Evolutionary conservation across 2,888 invertebrate genomes (phyloP), one percentile per base, ranked within the genome.

Genomic region (Iphiclides podalirius): DNA sequence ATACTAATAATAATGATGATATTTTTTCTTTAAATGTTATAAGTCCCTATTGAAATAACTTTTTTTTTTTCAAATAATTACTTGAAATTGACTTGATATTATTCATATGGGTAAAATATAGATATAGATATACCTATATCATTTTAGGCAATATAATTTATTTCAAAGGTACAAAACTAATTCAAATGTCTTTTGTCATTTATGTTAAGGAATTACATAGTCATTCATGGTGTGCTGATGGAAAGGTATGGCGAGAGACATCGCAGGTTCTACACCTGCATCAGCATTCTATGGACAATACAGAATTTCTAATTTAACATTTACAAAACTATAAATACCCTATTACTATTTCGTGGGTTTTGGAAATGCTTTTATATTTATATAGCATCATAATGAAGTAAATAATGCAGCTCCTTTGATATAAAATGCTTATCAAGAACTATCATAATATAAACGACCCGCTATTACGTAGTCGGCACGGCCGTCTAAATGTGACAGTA

Each of bases 211-310:
- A 64, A 73, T 79, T 81, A 81, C 80, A 75, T 78, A 72, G 72
- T 72, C 69, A 61, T 71, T 67, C 72, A 74, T 53, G 65, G 79
- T 61, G 59, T 67, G 75, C 58, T 69, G 75, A 60, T 66, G 63
- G 55, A 68, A 57, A 60, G 73, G 67, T 62, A 75, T 67, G 67
- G 67, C 63, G 69, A 75, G 65, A 60, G 76, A 72, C 76, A 75
- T 71, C 75, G 67, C 58, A 64, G 73, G 69, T 70, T 66, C 67
- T 67, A 75, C 46, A 68, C 71, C 72, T 64, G 70, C 61, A 62
- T 79, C 79, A 59, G 72, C 68, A 67, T 59, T 79, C 80, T 81
- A 80, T 66, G 80, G 76, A 81, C 79, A 81, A 79, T 72, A 77
- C 65, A 79, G 67, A 74, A 72, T 64, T 64, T 48, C 63, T 57